phyloP scores from a whole-genome alignment of 2,888 invertebrate species.

The Cylloceria caligata region DNA sequence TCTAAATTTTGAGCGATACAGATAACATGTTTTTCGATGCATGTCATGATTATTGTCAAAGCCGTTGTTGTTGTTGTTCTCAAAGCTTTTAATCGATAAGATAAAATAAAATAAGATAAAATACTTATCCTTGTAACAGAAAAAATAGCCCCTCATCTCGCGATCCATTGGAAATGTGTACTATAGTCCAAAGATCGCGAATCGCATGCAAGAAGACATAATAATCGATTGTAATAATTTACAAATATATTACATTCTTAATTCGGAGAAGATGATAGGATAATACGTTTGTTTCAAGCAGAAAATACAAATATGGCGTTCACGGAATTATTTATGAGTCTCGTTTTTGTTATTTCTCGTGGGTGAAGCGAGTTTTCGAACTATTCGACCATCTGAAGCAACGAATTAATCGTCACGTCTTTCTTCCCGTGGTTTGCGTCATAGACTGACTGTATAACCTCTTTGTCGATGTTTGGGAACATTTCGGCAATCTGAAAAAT shows the following conservation, averaged over 20 bases:
- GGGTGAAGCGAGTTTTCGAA: constrained; percentile 31
- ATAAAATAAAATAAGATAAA: constrained; percentile 46
- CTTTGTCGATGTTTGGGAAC: constrained; percentile 98
- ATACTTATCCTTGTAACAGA: constrained; percentile 59
- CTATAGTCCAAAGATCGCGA: constrained; percentile 10
- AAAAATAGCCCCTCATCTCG: constrained; percentile 40
- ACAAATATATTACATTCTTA: constrained; percentile 79
- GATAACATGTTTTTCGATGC: constrained; percentile 29
- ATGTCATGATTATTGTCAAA: constrained; percentile 33
- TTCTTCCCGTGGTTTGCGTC: constrained; percentile 96
- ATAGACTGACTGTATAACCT: constrained; percentile 95
- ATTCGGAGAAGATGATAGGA: constrained; percentile 46
- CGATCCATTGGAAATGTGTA: constrained; percentile 18
- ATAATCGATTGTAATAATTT: constrained; percentile 72
- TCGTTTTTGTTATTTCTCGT: constrained; percentile 28
- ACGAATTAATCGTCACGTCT: constrained; percentile 94
- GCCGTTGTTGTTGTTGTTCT: no score
- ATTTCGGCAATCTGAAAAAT: constrained; percentile 93
- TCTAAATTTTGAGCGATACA: constrained; percentile 1
- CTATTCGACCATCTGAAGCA: constrained; percentile 94
- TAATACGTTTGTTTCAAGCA: constrained; percentile 71
- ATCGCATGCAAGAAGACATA: constrained; percentile 57
- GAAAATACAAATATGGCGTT: constrained; percentile 77
- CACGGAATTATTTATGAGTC: constrained; percentile 49
- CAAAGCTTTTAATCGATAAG: constrained; percentile 36